These are phyloP conservation scores for Actinia tenebrosa DNA, from an alignment of 64 coral and sea anemone genomes.

Conservation along the genomic window DNA sequence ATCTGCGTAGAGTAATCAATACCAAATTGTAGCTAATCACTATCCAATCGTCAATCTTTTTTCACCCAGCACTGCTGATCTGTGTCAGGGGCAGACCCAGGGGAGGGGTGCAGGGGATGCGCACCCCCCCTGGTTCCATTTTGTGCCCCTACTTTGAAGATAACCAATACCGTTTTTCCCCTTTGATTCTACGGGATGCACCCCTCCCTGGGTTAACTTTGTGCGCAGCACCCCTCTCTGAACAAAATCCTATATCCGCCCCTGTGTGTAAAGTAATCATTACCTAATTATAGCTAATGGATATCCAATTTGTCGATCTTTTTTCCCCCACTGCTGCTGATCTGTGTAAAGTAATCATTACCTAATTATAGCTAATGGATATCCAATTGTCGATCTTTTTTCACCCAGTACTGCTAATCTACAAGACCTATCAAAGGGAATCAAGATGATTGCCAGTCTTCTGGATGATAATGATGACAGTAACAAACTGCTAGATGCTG, in stretches of 20 bases:
- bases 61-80: no score
- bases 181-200: no score
- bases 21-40: not conserved
- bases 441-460: constrained; percentile 93
- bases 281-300: not conserved
- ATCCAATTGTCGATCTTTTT: not conserved
- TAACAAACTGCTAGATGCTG: constrained; percentile 73
- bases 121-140: no score
- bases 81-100: no score
- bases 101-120: no score
- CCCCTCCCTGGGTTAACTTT: no score
- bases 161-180: no score
- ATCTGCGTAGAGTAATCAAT: no score
- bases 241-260: no score
- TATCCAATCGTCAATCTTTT: not conserved
- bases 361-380: not conserved
- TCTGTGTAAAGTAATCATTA: not conserved
- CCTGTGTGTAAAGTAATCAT: not conserved
- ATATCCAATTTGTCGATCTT: not conserved
- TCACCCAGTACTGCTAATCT: constrained; percentile 76
- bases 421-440: constrained; percentile 93
- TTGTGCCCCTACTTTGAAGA: no score
- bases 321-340: no score
- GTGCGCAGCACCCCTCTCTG: no score
- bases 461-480: constrained; percentile 91